phyloP scores from a whole-genome alignment of 2,888 invertebrate species.

The Neocrepidodera transversa region DNA sequence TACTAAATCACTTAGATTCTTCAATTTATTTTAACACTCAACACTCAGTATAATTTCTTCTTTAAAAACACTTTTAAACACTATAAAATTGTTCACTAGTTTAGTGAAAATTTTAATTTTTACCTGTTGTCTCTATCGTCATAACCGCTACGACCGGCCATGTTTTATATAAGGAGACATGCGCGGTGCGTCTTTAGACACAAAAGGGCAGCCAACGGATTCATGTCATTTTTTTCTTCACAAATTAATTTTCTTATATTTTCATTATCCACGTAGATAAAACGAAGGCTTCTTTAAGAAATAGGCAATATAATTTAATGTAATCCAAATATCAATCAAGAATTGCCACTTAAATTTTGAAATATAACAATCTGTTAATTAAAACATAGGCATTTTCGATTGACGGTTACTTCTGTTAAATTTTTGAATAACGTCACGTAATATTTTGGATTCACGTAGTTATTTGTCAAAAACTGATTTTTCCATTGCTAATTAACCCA shows the following conservation, averaged over 20 bases:
- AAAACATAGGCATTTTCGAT: conserved; percentile 7
- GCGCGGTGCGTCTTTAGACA: conserved; percentile 47
- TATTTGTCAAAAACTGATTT: no score
- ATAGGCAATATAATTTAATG: conserved; percentile 14
- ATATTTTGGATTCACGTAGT: no score
- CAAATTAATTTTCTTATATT: conserved; percentile 33
- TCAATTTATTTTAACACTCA: conserved; percentile 15
- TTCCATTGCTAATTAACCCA: no score
- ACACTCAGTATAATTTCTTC: conserved; percentile 2
- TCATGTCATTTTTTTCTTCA: conserved; percentile 47
- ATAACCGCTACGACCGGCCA: conserved; percentile 89
- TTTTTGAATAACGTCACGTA: no score
- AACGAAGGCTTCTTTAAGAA: conserved; percentile 1
- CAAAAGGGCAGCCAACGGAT: conserved; percentile 49
- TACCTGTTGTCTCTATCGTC: conserved; percentile 83
- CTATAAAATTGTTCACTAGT: conserved; percentile 25
- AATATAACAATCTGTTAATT: conserved; percentile 16
- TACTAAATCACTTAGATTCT: conserved; percentile 22
- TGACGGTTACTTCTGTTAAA: no score
- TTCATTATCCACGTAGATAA: conserved; percentile 3
- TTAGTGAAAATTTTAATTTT: conserved; percentile 51
- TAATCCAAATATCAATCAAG: conserved; percentile 23
- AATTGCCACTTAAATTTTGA: conserved; percentile 27
- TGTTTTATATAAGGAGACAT: conserved; percentile 67
- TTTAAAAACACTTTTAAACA: conserved; percentile 25